Conservation (phyloP, 2,113 vertebrate species). For the Plecotus auritus region DNA sequence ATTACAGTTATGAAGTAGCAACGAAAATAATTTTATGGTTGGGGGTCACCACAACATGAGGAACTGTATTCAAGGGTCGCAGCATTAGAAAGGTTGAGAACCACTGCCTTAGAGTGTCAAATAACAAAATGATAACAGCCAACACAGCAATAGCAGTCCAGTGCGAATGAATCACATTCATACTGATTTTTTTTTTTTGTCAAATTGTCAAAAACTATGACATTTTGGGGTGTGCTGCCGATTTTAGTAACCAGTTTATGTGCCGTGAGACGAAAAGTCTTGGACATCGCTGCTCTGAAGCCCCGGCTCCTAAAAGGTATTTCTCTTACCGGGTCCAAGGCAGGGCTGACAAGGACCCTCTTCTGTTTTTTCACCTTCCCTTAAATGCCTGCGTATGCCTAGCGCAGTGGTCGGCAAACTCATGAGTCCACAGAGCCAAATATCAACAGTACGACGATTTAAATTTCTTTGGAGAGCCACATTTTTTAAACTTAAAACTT, state of each 20-base stretch:
- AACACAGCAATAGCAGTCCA: background rate
- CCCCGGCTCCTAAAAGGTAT: rapidly evolving
- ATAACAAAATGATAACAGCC: background rate
- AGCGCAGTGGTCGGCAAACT: too few species aligned
- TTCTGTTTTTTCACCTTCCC: background rate
- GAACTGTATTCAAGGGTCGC: too few species aligned
- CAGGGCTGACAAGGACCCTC: background rate
- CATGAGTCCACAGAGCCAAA: too few species aligned
- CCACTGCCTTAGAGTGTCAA: background rate
- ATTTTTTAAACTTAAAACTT: too few species aligned
- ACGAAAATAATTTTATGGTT: too few species aligned
- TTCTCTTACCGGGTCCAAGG: background rate
- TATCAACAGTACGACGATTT: too few species aligned
- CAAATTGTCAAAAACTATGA: background rate
- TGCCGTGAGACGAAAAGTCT: background rate
- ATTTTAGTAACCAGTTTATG: background rate
- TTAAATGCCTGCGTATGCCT: background rate
- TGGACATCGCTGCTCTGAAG: background rate
- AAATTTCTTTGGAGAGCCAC: too few species aligned
- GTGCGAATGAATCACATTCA: background rate
- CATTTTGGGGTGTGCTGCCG: background rate
- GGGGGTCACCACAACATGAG: too few species aligned
- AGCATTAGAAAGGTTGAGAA: too few species aligned
- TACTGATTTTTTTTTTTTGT: background rate
- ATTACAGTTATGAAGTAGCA: too few species aligned